These are phyloP conservation scores for Cordylochernes scorpioides DNA, from an alignment of 2,888 invertebrate species.

Conservation along the genomic window DNA sequence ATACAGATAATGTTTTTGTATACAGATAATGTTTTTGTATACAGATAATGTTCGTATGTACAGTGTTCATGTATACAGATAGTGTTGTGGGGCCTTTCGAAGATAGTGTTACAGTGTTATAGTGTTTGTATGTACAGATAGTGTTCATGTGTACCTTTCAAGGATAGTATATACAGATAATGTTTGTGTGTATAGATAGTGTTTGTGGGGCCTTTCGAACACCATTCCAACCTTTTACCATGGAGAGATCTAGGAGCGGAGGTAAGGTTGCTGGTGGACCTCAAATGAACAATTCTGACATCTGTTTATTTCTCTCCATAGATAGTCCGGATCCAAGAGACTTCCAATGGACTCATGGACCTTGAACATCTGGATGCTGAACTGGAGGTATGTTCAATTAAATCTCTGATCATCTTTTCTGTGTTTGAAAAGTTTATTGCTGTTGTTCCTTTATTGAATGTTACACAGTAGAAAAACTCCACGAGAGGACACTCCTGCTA, in stretches of 20 bases:
- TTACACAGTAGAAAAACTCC: no score
- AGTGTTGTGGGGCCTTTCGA: no score
- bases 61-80: no score
- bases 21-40: no score
- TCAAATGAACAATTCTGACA: not conserved
- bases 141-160: no score
- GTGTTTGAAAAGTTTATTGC: not conserved
- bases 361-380: conserved; percentile 42
- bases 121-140: no score
- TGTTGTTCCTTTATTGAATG: not conserved
- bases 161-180: no score
- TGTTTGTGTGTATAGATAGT: conserved; percentile 32
- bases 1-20: no score
- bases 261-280: no score
- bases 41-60: no score
- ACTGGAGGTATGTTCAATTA: conserved; percentile 34
- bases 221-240: conserved; percentile 45
- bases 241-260: conserved; percentile 53
- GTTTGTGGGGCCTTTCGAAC: conserved; percentile 51
- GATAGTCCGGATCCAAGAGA: conserved; percentile 51
- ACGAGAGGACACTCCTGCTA: no score
- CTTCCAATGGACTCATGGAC: conserved; percentile 49
- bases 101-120: no score
- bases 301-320: conserved; percentile 21
- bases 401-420: not conserved